phyloP scores from a whole-genome alignment of 1,140 invertebrate species.

The Drosophila arizonae region DNA sequence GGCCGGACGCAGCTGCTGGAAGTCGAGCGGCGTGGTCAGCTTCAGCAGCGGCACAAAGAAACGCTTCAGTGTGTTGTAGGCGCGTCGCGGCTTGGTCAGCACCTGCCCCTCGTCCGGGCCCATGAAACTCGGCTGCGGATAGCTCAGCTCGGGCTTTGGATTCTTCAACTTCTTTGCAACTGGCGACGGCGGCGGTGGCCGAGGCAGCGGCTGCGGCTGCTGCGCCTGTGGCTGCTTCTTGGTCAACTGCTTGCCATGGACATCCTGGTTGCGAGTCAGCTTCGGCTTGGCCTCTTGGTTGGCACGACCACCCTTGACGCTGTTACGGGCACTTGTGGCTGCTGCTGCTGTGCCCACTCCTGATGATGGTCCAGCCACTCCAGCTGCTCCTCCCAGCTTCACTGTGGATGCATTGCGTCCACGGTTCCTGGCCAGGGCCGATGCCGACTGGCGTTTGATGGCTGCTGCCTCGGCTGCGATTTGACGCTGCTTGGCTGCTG shows the following conservation, averaged over 20 bases:
- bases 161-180: background rate
- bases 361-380: too few relatives aligned
- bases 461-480: background rate
- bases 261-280: background rate
- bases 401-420: too few relatives aligned
- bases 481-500: background rate
- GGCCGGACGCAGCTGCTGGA: slow-evolving; percentile 7
- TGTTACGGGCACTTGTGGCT: background rate
- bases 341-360: background rate
- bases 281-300: background rate
- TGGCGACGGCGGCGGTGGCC: too few relatives aligned
- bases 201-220: too few relatives aligned
- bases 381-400: too few relatives aligned
- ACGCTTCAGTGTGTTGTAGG: background rate
- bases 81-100: background rate
- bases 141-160: background rate
- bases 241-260: background rate
- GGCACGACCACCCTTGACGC: too few relatives aligned
- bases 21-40: background rate
- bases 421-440: too few relatives aligned
- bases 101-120: background rate
- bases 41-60: background rate
- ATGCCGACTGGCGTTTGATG: background rate
- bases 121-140: too few relatives aligned
- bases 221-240: background rate